Evolutionary conservation across 2,113 vertebrate genomes (phyloP), one percentile per base, ranked within the genome.

Genomic region (Turnix velox): DNA sequence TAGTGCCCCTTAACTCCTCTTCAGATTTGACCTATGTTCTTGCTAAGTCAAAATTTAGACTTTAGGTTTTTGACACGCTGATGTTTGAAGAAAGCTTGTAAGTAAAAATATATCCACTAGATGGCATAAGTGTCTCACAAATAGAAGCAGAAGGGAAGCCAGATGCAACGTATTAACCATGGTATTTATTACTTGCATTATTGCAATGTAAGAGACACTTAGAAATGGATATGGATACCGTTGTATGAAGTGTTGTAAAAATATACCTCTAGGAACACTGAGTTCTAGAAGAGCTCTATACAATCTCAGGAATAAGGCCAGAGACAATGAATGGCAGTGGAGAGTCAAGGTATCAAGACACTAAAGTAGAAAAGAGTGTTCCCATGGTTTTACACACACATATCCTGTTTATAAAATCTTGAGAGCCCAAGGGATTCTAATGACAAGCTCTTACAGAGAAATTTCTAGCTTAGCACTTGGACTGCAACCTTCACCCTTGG

Each of bases 91-190:
- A 71, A 78, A 74, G 33, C 31, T 13, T 57, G 31, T 20, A 83
- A 75, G 27, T 75, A 75, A 81, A 74, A 67, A 24, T 49, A 17
- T 23, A 23, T 10, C 92, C 95, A 66, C 96, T 94, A 96, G 96
- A 75, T 93, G 95, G 95, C 96, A 79, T 2, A 82, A 51, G 10
- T 27, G 78, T 14, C 71, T 73, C 28, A 73, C 18, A 69, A 73
- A 89, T 57, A 12, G 9, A 13, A 84, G 57, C 71, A 57, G 66
- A 82, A 87, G 24, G 73, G 37, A 17, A 1, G 33, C 19, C 62
- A 62, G 40, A 28, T 54, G 67, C 24, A 73, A 28, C 28, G 30
- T 73, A 2, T 33, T 43, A 43, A 52, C 42, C 23, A n/a, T 52
- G 39, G 54, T 74, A 51, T 76, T 54, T 46, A 46, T 83, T 39